Conservation (phyloP, 2,113 vertebrate species). For the Chionis minor region DNA sequence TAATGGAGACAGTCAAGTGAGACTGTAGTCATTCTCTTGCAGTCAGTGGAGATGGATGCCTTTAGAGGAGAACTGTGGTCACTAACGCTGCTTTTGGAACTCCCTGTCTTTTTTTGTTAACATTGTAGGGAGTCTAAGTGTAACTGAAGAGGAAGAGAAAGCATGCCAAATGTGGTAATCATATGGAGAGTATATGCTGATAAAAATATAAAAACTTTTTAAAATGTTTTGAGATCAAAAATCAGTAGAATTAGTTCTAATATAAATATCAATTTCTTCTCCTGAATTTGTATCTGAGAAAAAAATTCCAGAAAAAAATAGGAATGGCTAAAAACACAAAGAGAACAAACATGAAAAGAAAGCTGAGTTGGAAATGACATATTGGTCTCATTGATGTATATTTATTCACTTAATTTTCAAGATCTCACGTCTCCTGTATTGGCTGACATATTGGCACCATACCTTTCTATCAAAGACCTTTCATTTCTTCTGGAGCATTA, state of each 20-base stretch:
- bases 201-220: not conserved
- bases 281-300: not conserved
- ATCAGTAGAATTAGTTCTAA: not conserved
- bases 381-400: not conserved
- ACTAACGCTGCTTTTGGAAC: not conserved
- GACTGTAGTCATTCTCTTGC: not conserved
- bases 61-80: not conserved
- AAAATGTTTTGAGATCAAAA: not conserved
- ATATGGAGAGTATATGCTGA: not conserved
- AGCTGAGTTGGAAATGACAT: not conserved
- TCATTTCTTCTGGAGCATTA: not conserved
- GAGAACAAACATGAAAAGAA: not conserved
- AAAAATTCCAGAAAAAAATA: not conserved
- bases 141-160: not conserved
- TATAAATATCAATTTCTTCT: not conserved
- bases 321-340: not conserved
- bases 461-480: not conserved
- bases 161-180: not conserved
- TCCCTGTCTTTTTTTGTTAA: not conserved
- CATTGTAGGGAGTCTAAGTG: not conserved
- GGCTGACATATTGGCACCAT: not conserved
- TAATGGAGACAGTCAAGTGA: not conserved
- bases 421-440: fast-evolving
- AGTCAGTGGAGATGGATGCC: not conserved
- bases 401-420: not conserved